Evolutionary conservation across 2,888 invertebrate genomes (phyloP), one percentile per base, ranked within the genome.

Genomic region (Congeria kusceri): DNA sequence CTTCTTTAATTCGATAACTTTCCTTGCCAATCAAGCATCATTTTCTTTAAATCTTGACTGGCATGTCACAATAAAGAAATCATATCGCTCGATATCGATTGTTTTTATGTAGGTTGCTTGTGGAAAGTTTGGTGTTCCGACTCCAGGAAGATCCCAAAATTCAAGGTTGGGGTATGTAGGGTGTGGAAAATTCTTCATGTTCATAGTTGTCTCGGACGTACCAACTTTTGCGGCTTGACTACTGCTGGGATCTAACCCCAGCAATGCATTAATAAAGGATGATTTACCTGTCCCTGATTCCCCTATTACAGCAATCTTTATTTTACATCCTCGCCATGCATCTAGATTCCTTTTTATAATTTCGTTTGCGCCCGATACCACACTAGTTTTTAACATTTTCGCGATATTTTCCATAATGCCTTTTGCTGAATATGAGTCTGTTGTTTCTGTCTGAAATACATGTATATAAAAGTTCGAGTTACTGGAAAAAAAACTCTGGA

Each of bases 131-230:
- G 67, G 39, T 3, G 77, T 77, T 15, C 77, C 77, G 15, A 59
- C 73, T 18, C 78, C 78, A 1, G 78, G 78, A 18, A 78, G 57
- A 64, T 79, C 79, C 66, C 70, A 75, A 32, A 75, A 70, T 11
- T 25, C 20, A 13, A 79, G 27, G 15, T 74, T 74, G 1, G 13
- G 11, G 11, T 79, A 44, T 20, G 32, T 29, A 23, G 80, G 76
- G 58, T 80, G 62, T 29, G 28, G 28, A 56, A 65, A 80, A 15
- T 57, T 23, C 32, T 65, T 58, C 18, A 46, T 63, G 23, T 66
- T 29, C 7, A 32, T 63, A 3, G 80, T 80, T 25, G 70, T 76
- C 32, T 80, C 75, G 13, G 56, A 44, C 1, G 70, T 66, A 3
- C 79, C 79, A 3, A 79, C 75, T n/a, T 25, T 23, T 28, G 78